These are phyloP conservation scores for Ennomos quercinarius DNA, from an alignment of 2,888 invertebrate genomes.

Conservation along the genomic window DNA sequence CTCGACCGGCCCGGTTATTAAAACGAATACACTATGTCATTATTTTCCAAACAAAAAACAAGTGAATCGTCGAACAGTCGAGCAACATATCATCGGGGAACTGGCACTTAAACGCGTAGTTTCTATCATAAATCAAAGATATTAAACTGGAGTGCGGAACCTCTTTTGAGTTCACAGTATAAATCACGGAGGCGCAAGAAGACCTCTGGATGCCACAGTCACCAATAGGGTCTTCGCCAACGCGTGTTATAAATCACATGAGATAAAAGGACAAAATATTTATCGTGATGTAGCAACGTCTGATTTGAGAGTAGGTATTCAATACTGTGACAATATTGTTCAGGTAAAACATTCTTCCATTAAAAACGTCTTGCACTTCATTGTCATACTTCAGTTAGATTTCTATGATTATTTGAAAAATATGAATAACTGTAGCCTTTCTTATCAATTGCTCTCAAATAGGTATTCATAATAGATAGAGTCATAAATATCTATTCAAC, in stretches of 20 bases:
- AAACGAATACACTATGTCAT: slow-evolving; percentile 81
- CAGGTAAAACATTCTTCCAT: background rate
- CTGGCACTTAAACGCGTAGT: slow-evolving; percentile 82
- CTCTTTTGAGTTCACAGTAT: slow-evolving; percentile 84
- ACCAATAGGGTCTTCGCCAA: slow-evolving; percentile 77
- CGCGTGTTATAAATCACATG: slow-evolving; percentile 68
- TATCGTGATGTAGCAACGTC: slow-evolving; percentile 40
- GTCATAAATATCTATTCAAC: slow-evolving; percentile 19
- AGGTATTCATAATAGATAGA: slow-evolving; percentile 6
- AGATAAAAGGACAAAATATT: slow-evolving; percentile 58
- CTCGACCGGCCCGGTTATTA: slow-evolving; percentile 70
- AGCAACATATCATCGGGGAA: slow-evolving; percentile 81
- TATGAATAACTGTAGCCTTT: background rate
- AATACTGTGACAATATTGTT: slow-evolving; percentile 5
- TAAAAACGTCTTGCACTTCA: too few species aligned
- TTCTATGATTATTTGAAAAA: too few species aligned
- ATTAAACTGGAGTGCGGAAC: slow-evolving; percentile 84
- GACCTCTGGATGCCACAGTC: slow-evolving; percentile 73
- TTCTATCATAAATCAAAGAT: slow-evolving; percentile 85
- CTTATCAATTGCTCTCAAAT: background rate
- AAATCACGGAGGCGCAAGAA: slow-evolving; percentile 80
- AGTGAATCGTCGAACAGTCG: slow-evolving; percentile 77
- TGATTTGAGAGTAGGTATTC: slow-evolving; percentile 9
- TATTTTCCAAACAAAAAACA: slow-evolving; percentile 76
- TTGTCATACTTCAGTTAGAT: too few species aligned